phyloP scores from a whole-genome alignment of 2,113 vertebrate species.

The Brachirus orientalis region DNA sequence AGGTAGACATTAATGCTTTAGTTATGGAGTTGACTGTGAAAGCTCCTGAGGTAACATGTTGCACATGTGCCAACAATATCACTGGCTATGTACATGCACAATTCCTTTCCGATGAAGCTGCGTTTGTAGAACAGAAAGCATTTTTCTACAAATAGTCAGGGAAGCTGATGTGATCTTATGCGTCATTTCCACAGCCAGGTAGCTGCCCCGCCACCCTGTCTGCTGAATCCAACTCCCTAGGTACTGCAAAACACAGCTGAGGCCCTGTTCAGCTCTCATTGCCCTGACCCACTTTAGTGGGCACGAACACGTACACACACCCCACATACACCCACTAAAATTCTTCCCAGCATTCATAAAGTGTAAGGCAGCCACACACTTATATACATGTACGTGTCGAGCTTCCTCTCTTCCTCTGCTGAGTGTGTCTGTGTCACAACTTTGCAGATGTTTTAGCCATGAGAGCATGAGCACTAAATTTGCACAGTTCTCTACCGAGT shows the following conservation, averaged over 20 bases:
- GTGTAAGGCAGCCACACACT: constrained; percentile 34
- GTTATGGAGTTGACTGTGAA: constrained; percentile 74
- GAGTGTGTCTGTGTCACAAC: constrained; percentile 62
- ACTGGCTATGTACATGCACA: constrained; percentile 37
- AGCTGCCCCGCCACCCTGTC: constrained; percentile 51
- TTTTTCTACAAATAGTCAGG: constrained; percentile 57
- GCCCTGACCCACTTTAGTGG: constrained; percentile 48
- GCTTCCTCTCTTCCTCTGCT: constrained; percentile 63
- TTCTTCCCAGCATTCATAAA: constrained; percentile 17
- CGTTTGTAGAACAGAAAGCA: constrained; percentile 35
- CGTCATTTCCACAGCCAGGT: constrained; percentile 64
- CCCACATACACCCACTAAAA: neutral
- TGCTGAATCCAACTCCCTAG: constrained; percentile 42
- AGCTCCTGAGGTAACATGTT: constrained; percentile 55
- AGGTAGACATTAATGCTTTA: constrained; percentile 74
- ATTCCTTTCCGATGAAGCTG: constrained; percentile 27
- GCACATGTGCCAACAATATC: constrained; percentile 58
- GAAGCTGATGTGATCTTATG: constrained; percentile 63
- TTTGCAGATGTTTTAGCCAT: constrained; percentile 69
- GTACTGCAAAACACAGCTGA: constrained; percentile 63
- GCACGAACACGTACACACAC: neutral
- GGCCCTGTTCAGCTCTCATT: constrained; percentile 52
- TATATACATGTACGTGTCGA: constrained; percentile 44
- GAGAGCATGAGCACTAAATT: constrained; percentile 67
- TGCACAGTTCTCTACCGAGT: constrained; percentile 65